Evolutionary conservation across 2,888 invertebrate genomes (phyloP).

Genomic region (Hirtodrosophila confusa): DNA sequence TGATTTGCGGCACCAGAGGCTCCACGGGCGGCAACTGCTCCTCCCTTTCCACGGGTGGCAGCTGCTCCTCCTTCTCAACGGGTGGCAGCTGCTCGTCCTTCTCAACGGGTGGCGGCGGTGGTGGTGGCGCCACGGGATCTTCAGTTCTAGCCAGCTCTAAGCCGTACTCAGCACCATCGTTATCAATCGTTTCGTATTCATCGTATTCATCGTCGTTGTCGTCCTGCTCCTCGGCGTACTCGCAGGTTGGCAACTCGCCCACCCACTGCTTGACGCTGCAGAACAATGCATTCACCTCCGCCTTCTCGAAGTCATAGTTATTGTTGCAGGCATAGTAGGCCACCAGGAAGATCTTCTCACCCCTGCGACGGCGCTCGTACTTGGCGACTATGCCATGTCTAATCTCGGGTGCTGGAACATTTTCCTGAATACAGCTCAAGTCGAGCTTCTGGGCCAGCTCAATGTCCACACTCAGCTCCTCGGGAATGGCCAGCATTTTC

Average conservation of each 20-base stretch:
- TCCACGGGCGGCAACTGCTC: background rate
- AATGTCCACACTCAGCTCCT: conserved; percentile 76
- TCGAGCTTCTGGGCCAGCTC: conserved; percentile 80
- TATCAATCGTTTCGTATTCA: conserved; percentile 57
- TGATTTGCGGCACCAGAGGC: background rate
- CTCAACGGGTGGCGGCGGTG: conserved; percentile 63
- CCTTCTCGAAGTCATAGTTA: conserved; percentile 85
- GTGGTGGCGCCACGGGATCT: conserved; percentile 41
- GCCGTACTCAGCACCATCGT: conserved; percentile 14
- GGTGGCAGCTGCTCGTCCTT: background rate
- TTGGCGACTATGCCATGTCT: conserved; percentile 80
- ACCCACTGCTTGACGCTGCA: conserved; percentile 86
- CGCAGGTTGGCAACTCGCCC: conserved; percentile 86
- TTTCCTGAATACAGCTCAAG: conserved; percentile 82
- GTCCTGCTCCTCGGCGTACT: conserved; percentile 64
- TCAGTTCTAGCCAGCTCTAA: conserved; percentile 9
- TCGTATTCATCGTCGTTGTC: conserved; percentile 45
- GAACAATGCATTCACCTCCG: conserved; percentile 85
- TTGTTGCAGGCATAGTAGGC: conserved; percentile 86
- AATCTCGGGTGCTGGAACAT: conserved; percentile 83
- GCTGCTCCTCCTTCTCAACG: too few relatives aligned
- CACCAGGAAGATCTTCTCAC: conserved; percentile 85
- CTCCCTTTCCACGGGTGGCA: background rate
- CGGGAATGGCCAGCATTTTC: conserved; percentile 73
- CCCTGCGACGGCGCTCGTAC: conserved; percentile 82